Evolutionary conservation across 2,113 vertebrate genomes (phyloP), one percentile per base, ranked within the genome.

Genomic region (Benitochromis conjunctus): DNA sequence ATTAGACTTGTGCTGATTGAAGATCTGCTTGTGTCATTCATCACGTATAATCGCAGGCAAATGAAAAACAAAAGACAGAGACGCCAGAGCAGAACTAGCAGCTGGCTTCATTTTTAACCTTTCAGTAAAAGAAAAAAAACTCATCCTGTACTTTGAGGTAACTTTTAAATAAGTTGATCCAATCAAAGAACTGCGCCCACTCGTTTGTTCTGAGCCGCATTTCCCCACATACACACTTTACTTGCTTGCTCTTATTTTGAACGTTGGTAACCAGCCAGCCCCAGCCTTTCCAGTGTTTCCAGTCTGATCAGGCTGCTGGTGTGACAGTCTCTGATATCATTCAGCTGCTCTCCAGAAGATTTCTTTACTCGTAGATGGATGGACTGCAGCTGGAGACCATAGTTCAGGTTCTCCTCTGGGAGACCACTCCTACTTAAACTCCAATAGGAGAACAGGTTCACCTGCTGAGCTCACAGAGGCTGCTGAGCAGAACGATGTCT

Each of bases 311-410:
- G 21, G 11, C 24, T 41, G 4, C n/a, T 24, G 11, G 9, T 71
- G 66, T 18, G 41, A 29, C 41, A 71, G 41, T 71, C 51, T 54
- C 38, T 46, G 66, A 71, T 48, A 48, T 48, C 66, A 48, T 71
- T 48, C 13, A 71, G 41, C 21, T 46, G 41, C 21, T 0, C 66
- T 26, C 21, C 21, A 29, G 21, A 71, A 26, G 21, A 71, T 2
- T 43, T 1, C 0, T 16, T 43, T 9, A 6, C 38, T 26, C 3
- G 0, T 69, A 43, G 64, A 38, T 69, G 41, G 21, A 69, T 7
- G 6, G 41, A 18, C 41, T 46, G 41, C 66, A 71, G 41, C 21
- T 48, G 41, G 1, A 74, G 41, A 74, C 14, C 9, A 48, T 7
- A 46, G 13, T 10, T 46, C 66, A 41, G 64, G 36, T 43, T 69